Evolutionary conservation across 1,140 invertebrate species (phyloP), one percentile per base, ranked within the genome.

Genomic region (Papilio machaon): DNA sequence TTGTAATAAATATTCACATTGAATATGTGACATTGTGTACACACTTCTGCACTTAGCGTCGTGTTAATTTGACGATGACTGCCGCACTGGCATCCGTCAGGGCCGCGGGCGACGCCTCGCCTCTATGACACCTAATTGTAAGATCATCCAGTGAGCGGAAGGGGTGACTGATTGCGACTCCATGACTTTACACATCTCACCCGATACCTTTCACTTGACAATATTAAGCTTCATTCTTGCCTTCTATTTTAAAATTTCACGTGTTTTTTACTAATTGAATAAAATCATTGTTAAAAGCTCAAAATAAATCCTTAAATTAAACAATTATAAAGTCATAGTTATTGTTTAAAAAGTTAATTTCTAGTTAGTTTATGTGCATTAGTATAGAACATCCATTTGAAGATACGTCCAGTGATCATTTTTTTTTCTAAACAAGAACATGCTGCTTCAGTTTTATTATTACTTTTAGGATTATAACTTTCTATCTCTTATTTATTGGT

Each of bases 91-190:
- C 85, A 88, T 88, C 86, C 88, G 88, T 88, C 87, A 89, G 85
- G 77, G 85, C 85, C 83, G 52, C 54, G 73, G 83, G 85, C 85
- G 58, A 54, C 13, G 76, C 81, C 82, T 80, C 87, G 83, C 86
- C 85, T 86, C 87, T 89, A 87, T 87, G 85, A 88, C 88, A 86
- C 82, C 87, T 90, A 90, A 90, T 90, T 90, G 88, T 88, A 86
- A 89, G 83, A 88, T 90, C 87, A 88, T 85, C 84, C 85, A 76
- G 82, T 82, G 77, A 46, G 43, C 38, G 52, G 82, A 85, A 86
- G 81, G 85, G 85, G 85, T 88, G 85, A 87, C 85, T 86, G 86
- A 88, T 88, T 88, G 82, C 85, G 70, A 30, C 30, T 81, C 77
- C 67, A 84, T 89, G 88, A 89, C 76, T 78, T 76, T 47, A 30